Conservation (phyloP, 2,797 vertebrate genomes). For the Lacerta bilineata region DNA sequence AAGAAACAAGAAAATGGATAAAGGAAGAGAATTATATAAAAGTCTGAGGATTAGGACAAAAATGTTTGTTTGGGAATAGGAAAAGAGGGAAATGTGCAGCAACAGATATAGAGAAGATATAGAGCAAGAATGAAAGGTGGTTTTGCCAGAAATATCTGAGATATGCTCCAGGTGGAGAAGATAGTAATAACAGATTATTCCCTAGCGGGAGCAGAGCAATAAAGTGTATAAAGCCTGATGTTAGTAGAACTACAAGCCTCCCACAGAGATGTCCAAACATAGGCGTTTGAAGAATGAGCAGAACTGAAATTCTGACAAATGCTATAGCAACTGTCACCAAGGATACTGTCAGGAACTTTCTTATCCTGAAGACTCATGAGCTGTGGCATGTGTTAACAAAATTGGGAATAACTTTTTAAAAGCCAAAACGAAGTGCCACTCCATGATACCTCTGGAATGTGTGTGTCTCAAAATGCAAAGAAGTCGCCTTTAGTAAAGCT, state of each 20-base stretch:
- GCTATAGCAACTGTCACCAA: slow-evolving; percentile 72
- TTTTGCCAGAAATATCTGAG: slow-evolving; percentile 16
- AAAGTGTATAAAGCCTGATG: slow-evolving; percentile 48
- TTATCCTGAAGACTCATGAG: slow-evolving; percentile 63
- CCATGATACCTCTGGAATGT: slow-evolving; percentile 50
- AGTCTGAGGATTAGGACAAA: background rate
- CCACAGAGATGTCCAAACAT: slow-evolving; percentile 53
- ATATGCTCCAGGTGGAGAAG: slow-evolving; percentile 17
- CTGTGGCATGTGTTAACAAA: slow-evolving; percentile 49
- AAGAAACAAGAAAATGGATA: background rate
- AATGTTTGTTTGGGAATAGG: slow-evolving; percentile 14
- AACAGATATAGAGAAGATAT: background rate
- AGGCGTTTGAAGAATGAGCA: slow-evolving; percentile 68
- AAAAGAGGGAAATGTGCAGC: background rate
- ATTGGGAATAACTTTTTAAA: slow-evolving; percentile 62
- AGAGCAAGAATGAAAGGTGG: background rate
- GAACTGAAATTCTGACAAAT: slow-evolving; percentile 62
- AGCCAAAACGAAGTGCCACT: slow-evolving; percentile 55
- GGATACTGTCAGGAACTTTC: slow-evolving; percentile 67
- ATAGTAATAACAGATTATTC: slow-evolving; percentile 37
- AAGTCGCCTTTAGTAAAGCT: slow-evolving; percentile 47
- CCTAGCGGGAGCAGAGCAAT: slow-evolving; percentile 40
- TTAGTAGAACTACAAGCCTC: slow-evolving; percentile 40
- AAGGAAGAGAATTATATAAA: slow-evolving; percentile 5
- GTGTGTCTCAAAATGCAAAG: slow-evolving; percentile 49